Evolutionary conservation across 2,797 vertebrate species (phyloP), one percentile per base, ranked within the genome.

Genomic region (Erethizon dorsatum): DNA sequence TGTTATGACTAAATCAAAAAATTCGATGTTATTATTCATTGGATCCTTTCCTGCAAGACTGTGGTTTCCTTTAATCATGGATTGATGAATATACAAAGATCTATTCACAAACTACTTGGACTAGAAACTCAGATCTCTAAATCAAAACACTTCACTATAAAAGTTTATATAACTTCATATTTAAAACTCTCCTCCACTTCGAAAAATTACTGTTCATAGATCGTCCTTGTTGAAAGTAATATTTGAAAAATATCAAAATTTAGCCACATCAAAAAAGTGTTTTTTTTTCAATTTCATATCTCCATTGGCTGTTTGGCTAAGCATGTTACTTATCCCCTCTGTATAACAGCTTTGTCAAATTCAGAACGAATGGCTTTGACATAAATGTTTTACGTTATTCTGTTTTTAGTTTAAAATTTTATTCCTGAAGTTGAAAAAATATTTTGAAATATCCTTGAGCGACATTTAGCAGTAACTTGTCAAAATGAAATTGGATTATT

Each of bases 391-490:
- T 69, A 63, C 15, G 73, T 90, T 75, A 90, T 85, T 59, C 20
- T 6, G 56, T 95, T 94, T 80, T 75, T 91, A 91, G 69, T 94
- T 96, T 67, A 94, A 95, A 94, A 85, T 95, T 82, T 89, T 91
- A 96, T 87, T 95, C 17, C n/a, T 88, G 26, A 91, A 83, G 77
- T 85, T 83, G 69, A 91, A 93, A 90, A 84, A 57, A 50, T 71
- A 71, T 61, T 91, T 97, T 63, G 15, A 96, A 95, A 95, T 95
- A 96, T 75, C 41, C 33, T 8, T 69, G 59, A 96, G 65, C 97
- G 96, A 96, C 93, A 95, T 93, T 96, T 97, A 97, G 87, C 59
- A 94, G 77, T 95, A 91, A 93, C 69, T 83, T 97, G 80, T 96
- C 93, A 93, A 93, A 97, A 93, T 91, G 56, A 97, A 97, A 96